Evolutionary conservation across 2,113 vertebrate species (phyloP), one percentile per base, ranked within the genome.

Genomic region (Syngnathus floridae): DNA sequence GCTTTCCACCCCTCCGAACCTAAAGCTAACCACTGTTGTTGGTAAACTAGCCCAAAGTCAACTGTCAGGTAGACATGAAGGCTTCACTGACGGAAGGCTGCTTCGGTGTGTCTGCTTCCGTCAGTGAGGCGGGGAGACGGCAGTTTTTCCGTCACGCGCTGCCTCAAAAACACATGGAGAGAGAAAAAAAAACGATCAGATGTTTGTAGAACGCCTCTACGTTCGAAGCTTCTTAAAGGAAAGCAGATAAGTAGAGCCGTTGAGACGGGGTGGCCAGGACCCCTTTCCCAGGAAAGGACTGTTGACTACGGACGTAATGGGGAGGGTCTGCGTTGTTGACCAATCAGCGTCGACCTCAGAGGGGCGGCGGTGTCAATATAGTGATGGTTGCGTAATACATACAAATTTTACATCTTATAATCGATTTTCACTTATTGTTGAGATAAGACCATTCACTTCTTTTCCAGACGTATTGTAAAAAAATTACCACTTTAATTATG

Each of bases 261-360:
- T 40, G 10, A n/a, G 10, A 21, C 57, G 12, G 19, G 37, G 12
- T 31, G 26, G 26, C 57, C 19, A 40, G 7, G 7, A 10, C 19
- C 31, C 52, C 5, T 11, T 4, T 6, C 52, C 51, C 52, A 12
- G 22, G 14, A 5, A 26, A 22, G 10, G 26, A 55, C 11, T 7
- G 68, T 62, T 48, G 46, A 17, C 41, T 9, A 37, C 3, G 2
- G 4, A 36, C 5, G 3, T 13, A 41, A 19, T 40, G 38, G 14
- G 31, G 22, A 45, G 59, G 65, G 66, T 8, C 16, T 1, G 0
- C 6, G 0, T 12, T 0, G 4, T 7, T 2, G 55, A 62, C 89
- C 88, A 89, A 88, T 88, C 86, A 88, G 77, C 49, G 60, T 31
- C 40, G 54, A 69, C 16, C 49, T 4, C 31, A 35, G 67, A 75